These are phyloP conservation scores for Tenebrosternarchus preto DNA, from an alignment of 2,113 vertebrate genomes.

Conservation along the genomic window DNA sequence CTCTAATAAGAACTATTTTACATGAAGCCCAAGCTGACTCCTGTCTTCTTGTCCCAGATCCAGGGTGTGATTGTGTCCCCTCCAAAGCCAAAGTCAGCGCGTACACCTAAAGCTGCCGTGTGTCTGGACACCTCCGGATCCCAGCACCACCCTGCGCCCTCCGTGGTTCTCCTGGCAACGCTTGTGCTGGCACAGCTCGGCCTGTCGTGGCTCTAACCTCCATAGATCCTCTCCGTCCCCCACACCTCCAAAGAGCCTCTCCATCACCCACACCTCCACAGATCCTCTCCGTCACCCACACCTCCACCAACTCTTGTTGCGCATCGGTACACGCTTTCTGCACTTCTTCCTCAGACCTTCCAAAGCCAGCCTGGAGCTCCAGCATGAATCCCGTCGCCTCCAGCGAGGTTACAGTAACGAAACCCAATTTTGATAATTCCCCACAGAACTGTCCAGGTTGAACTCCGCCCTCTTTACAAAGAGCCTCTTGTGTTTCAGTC, in stretches of 20 bases:
- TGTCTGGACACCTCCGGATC: conserved; percentile 38
- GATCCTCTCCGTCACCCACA: not conserved
- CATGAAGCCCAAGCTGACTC: not conserved
- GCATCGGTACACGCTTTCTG: not conserved
- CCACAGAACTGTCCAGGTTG: not conserved
- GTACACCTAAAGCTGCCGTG: not conserved
- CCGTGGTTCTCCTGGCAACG: not conserved
- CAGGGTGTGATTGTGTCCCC: conserved; percentile 59
- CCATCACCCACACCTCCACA: too few species aligned
- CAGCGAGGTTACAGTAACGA: not conserved
- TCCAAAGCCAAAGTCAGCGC: conserved; percentile 46
- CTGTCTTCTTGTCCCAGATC: conserved; percentile 37
- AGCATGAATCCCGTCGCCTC: not conserved
- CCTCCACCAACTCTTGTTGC: not conserved
- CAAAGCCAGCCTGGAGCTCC: not conserved
- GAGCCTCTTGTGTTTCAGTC: not conserved
- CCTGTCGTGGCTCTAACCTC: not conserved
- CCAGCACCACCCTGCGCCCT: not conserved
- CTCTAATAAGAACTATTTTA: too few species aligned
- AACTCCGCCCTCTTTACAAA: conserved; percentile 1
- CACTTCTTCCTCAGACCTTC: not conserved
- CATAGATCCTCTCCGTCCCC: not conserved
- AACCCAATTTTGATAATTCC: not conserved
- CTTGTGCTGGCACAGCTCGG: not conserved
- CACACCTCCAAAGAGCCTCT: not conserved